phyloP scores from a whole-genome alignment of 2,888 invertebrate species.

The Drosophila sordidula region DNA sequence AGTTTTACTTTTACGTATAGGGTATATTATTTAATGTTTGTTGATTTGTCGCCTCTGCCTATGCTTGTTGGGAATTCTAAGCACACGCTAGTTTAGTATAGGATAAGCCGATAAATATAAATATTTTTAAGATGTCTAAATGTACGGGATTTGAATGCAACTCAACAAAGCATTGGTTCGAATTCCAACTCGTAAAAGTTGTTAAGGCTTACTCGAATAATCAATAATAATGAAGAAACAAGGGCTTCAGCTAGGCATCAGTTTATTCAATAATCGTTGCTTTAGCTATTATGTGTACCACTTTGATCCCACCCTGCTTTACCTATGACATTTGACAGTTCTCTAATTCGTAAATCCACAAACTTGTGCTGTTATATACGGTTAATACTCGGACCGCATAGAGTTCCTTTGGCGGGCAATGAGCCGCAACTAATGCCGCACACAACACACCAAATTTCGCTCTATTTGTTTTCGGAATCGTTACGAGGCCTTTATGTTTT shows the following conservation, averaged over 20 bases:
- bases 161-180: not conserved
- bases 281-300: not conserved
- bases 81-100: not conserved
- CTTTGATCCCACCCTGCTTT: slow-evolving; percentile 1
- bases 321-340: slow-evolving; percentile 53
- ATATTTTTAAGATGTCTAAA: too few relatives aligned
- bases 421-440: slow-evolving; percentile 50
- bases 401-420: slow-evolving; percentile 46
- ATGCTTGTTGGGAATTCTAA: not conserved
- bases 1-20: too few relatives aligned
- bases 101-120: too few relatives aligned
- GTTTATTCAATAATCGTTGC: not conserved
- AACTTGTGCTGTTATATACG: slow-evolving; percentile 35
- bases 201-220: not conserved
- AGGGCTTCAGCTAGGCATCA: not conserved
- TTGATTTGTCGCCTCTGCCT: too few relatives aligned
- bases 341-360: slow-evolving; percentile 15
- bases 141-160: too few relatives aligned
- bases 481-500: slow-evolving; percentile 26
- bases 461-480: slow-evolving; percentile 28
- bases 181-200: not conserved
- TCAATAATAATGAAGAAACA: slow-evolving; percentile 1
- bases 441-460: slow-evolving; percentile 21
- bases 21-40: too few relatives aligned
- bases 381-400: slow-evolving; percentile 29